A percentile compares a stretch with the other conserved stretches of the same genome.
Conservation (phyloP, 2,113 vertebrate species). For the Copsychus sechellarum region DNA sequence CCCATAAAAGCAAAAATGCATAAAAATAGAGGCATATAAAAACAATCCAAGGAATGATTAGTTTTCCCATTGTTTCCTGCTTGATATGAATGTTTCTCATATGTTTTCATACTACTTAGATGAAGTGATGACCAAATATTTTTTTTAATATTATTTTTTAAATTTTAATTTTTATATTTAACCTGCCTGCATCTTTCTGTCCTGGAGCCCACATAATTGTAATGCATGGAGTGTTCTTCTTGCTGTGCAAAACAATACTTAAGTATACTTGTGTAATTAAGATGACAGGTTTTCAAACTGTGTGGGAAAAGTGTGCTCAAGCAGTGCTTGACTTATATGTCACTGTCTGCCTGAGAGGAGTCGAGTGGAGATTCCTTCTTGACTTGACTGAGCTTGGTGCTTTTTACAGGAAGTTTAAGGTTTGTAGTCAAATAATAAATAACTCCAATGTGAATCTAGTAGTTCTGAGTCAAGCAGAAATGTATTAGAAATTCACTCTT, state of each 20-base stretch:
- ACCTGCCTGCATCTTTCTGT: neutral
- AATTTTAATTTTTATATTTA: neutral
- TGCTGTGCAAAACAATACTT: neutral
- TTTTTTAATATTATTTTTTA: neutral
- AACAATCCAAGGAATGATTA: neutral
- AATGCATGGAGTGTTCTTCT: neutral
- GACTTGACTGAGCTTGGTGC: neutral
- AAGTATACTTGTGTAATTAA: neutral
- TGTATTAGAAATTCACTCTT: neutral
- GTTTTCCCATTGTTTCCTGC: neutral
- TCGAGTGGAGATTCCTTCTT: neutral
- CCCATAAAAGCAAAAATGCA: neutral
- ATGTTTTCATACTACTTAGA: neutral
- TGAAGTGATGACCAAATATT: neutral
- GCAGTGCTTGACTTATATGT: neutral
- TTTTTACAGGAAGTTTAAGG: fast-evolving
- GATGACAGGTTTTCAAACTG: neutral
- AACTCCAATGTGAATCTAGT: neutral
- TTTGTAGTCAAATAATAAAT: neutral
- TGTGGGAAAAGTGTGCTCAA: neutral
- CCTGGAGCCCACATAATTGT: neutral
- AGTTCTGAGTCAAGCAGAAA: neutral
- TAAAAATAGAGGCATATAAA: neutral
- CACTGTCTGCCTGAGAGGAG: neutral
- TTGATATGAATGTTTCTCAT: neutral